phyloP scores from a whole-genome alignment of 1,140 invertebrate genomes.

The Halictus rubicundus region DNA sequence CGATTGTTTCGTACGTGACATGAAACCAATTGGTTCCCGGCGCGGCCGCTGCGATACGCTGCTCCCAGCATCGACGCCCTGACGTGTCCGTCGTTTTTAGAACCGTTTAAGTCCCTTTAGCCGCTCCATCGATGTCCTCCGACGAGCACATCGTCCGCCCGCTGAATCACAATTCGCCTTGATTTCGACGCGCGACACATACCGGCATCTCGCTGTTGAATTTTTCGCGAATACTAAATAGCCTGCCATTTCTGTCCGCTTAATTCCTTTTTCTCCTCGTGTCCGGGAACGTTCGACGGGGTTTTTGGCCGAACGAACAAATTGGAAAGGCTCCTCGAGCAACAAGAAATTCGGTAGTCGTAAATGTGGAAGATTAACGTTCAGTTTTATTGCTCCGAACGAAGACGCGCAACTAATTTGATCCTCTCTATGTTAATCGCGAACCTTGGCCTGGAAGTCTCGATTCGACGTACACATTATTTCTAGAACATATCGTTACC shows the following conservation, averaged over 20 bases:
- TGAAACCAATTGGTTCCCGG: conserved; percentile 17
- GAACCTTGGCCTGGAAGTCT: no score
- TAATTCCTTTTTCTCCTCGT: not conserved
- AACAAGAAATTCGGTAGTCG: no score
- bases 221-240: not conserved
- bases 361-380: no score
- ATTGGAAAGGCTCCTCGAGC: no score
- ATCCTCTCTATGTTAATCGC: no score
- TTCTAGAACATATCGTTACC: no score
- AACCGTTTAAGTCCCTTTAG: conserved; percentile 31
- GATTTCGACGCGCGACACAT: not conserved
- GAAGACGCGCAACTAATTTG: no score
- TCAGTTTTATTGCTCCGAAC: no score
- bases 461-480: no score
- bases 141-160: not conserved
- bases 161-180: conserved; percentile 15
- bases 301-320: not conserved
- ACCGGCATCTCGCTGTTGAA: not conserved
- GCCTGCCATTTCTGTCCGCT: not conserved
- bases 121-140: not conserved
- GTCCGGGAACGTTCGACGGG: not conserved
- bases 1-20: conserved; percentile 40
- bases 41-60: not conserved
- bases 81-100: conserved; percentile 21
- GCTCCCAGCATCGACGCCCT: not conserved